Conservation (phyloP, 2,113 vertebrate species). For the Chlamydotis undulata region DNA sequence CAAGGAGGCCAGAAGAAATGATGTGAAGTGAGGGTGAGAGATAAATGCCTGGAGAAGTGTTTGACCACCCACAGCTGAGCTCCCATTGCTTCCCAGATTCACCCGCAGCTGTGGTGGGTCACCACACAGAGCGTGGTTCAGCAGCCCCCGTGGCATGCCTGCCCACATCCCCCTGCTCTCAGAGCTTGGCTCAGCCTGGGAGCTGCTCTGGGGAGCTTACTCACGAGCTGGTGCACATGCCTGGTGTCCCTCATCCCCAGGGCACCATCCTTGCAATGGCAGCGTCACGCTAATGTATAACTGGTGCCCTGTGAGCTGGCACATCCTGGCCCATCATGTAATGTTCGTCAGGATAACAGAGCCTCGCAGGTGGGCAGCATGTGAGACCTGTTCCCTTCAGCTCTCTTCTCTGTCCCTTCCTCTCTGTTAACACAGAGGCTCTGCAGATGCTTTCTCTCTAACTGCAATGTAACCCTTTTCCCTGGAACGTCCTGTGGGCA, state of each 20-base stretch:
- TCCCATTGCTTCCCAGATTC: not conserved
- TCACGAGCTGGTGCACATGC: not conserved
- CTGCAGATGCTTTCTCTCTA: slow-evolving; percentile 8
- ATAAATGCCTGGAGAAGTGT: not conserved
- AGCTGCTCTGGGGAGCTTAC: not conserved
- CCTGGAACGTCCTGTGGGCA: not conserved
- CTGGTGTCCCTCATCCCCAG: not conserved
- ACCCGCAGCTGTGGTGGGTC: not conserved
- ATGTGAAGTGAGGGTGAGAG: not conserved
- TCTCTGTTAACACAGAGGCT: slow-evolving; percentile 38
- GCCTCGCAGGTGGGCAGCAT: not conserved
- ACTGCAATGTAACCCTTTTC: not conserved
- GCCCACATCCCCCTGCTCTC: not conserved
- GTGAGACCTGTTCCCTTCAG: not conserved
- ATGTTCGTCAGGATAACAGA: not conserved
- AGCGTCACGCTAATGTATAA: not conserved
- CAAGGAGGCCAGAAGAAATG: not conserved
- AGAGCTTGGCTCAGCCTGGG: not conserved
- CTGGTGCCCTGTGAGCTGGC: not conserved
- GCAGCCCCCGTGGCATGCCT: not conserved
- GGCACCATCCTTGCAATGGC: not conserved
- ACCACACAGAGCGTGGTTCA: not conserved
- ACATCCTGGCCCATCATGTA: rapidly evolving
- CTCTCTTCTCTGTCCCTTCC: slow-evolving; percentile 37
- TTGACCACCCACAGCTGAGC: not conserved